Percentiles rank a stretch among this genome's conserved stretches.
These are phyloP conservation scores for Aelia acuminata DNA, from an alignment of 2,888 invertebrate species.

Conservation along the genomic window DNA sequence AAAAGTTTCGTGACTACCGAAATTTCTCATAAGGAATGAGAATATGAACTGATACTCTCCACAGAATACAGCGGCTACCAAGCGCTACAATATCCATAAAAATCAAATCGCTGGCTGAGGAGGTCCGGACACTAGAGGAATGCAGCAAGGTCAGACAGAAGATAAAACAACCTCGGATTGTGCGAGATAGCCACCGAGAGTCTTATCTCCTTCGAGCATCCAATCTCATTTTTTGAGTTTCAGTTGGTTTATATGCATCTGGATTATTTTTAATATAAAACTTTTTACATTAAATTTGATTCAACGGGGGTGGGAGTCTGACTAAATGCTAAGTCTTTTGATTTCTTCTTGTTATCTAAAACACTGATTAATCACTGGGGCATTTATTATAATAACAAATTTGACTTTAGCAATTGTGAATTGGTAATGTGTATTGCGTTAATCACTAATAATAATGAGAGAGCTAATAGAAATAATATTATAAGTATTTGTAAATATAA, in stretches of 20 bases:
- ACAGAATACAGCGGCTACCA: background rate
- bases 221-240: constrained; percentile 30
- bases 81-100: constrained; percentile 9
- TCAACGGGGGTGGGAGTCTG: too few species aligned
- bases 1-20: too few species aligned
- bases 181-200: constrained; percentile 36
- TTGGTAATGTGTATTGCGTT: too few species aligned
- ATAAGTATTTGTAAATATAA: too few species aligned
- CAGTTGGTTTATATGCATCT: background rate
- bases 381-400: too few species aligned
- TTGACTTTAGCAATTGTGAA: too few species aligned
- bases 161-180: constrained; percentile 45
- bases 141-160: constrained; percentile 27
- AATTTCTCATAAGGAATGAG: too few species aligned
- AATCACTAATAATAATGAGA: too few species aligned
- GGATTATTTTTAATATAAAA: background rate
- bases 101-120: background rate
- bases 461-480: too few species aligned
- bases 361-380: too few species aligned
- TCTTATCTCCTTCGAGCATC: constrained; percentile 10
- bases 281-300: too few species aligned
- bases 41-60: background rate
- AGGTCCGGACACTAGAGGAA: constrained; percentile 14
- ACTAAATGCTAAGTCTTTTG: background rate
- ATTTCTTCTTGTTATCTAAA: too few species aligned